phyloP scores from a whole-genome alignment of 2,888 invertebrate genomes.

The Notocelia uddmanniana region DNA sequence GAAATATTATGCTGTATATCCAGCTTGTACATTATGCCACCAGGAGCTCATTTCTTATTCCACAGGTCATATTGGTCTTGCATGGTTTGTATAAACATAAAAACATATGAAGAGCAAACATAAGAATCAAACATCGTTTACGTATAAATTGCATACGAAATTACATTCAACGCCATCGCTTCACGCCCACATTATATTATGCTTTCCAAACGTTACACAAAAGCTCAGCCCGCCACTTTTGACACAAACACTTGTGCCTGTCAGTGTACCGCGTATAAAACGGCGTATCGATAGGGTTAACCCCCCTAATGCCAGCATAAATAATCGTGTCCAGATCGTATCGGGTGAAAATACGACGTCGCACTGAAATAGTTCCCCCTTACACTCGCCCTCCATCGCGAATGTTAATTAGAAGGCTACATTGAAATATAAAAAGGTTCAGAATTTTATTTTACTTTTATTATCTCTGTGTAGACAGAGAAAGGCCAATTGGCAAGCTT shows the following conservation, averaged over 20 bases:
- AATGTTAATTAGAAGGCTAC: conserved; percentile 75
- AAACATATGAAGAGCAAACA: no score
- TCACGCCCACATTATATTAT: background rate
- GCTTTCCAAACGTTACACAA: conserved; percentile 12
- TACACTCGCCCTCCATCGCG: conserved; percentile 56
- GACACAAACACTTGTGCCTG: conserved; percentile 53
- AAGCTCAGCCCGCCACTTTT: conserved; percentile 9
- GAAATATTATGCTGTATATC: no score
- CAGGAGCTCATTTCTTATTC: no score
- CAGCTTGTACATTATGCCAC: no score
- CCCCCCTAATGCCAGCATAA: conserved; percentile 81
- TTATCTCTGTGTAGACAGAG: conserved; percentile 5
- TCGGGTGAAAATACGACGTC: conserved; percentile 80
- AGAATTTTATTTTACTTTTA: background rate
- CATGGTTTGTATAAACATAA: no score
- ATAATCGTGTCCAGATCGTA: conserved; percentile 84
- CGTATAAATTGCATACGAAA: background rate
- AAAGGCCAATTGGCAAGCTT: background rate
- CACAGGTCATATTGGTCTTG: no score
- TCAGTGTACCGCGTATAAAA: conserved; percentile 74
- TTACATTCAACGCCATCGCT: background rate
- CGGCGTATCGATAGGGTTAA: conserved; percentile 80
- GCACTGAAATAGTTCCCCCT: conserved; percentile 75
- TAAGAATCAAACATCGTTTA: background rate
- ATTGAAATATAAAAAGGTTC: conserved; percentile 37